A percentile compares a stretch with the other conserved stretches of the same genome.
These are phyloP conservation scores for Accipiter cooperii DNA, from an alignment of 2,113 vertebrate species.

Conservation along the genomic window DNA sequence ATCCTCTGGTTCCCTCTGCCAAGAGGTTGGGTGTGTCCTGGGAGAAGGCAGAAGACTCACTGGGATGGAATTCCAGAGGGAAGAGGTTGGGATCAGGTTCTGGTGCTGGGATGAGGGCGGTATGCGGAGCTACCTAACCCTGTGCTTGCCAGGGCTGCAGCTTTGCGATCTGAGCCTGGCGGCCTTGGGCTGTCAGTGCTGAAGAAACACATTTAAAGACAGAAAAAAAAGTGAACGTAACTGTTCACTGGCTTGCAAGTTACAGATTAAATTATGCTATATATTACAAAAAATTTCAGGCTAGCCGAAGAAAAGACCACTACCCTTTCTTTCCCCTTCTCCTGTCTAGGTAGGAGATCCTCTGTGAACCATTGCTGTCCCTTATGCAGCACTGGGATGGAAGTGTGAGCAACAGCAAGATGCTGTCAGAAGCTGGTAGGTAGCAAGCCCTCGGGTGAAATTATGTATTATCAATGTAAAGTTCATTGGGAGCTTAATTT, in stretches of 20 bases:
- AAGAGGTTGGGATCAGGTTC: background rate
- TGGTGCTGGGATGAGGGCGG: background rate
- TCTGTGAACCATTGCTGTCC: background rate
- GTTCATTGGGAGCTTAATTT: background rate
- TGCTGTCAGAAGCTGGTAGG: background rate
- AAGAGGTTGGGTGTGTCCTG: background rate
- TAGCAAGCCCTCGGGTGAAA: background rate
- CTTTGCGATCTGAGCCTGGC: too few relatives aligned
- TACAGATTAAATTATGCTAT: background rate
- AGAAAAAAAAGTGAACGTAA: background rate
- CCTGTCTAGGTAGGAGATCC: background rate
- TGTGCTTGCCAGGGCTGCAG: background rate
- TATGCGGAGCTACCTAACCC: background rate
- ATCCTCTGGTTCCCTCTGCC: background rate
- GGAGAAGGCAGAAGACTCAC: background rate
- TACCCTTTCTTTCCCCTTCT: background rate
- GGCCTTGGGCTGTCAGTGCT: background rate
- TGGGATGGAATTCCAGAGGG: background rate
- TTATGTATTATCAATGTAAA: background rate
- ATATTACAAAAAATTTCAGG: accelerated
- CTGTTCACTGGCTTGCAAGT: background rate
- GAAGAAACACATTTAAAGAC: background rate
- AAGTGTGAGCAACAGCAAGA: background rate
- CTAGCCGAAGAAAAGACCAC: background rate
- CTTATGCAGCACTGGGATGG: background rate